phyloP scores from a whole-genome alignment of 2,113 vertebrate genomes.

The Hirundichthys speculiger region DNA sequence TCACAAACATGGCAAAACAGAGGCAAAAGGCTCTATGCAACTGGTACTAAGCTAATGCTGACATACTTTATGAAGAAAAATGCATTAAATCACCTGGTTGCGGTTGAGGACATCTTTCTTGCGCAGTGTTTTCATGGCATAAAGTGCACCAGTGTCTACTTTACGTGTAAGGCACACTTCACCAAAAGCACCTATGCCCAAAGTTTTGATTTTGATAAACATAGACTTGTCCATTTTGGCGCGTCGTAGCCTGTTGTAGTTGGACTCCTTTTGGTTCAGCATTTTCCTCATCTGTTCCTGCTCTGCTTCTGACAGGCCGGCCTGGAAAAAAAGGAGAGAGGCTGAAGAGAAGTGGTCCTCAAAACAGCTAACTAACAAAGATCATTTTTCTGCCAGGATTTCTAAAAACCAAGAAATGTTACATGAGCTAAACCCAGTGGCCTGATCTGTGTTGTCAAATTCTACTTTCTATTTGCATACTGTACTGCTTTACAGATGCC shows the following conservation, averaged over 20 bases:
- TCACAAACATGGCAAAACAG: not conserved
- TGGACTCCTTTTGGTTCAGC: constrained; percentile 98
- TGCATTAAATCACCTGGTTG: constrained; percentile 81
- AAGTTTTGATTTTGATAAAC: constrained; percentile 97
- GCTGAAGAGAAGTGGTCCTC: not conserved
- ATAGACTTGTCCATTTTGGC: constrained; percentile 99
- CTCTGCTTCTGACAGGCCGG: constrained; percentile 93
- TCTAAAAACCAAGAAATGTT: constrained; percentile 2
- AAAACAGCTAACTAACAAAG: constrained; percentile 4
- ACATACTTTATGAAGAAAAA: too few species aligned
- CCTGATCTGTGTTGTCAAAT: too few species aligned
- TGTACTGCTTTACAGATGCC: too few species aligned
- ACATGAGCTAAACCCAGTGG: not conserved
- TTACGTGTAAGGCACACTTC: constrained; percentile 98
- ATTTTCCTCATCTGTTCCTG: constrained; percentile 99
- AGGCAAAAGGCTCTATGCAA: not conserved
- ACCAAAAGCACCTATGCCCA: constrained; percentile 96
- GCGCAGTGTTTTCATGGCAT: constrained; percentile 97
- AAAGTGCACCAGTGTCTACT: constrained; percentile 94
- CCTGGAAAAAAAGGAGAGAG: constrained; percentile 71
- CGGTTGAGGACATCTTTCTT: constrained; percentile 97
- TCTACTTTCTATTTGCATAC: not conserved
- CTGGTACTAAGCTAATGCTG: not conserved
- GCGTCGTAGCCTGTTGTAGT: constrained; percentile 95
- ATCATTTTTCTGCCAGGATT: not conserved